A percentile compares a stretch with the other conserved stretches of the same genome.
phyloP scores from a whole-genome alignment of 2,797 vertebrate species.

The Gouania willdenowi region DNA sequence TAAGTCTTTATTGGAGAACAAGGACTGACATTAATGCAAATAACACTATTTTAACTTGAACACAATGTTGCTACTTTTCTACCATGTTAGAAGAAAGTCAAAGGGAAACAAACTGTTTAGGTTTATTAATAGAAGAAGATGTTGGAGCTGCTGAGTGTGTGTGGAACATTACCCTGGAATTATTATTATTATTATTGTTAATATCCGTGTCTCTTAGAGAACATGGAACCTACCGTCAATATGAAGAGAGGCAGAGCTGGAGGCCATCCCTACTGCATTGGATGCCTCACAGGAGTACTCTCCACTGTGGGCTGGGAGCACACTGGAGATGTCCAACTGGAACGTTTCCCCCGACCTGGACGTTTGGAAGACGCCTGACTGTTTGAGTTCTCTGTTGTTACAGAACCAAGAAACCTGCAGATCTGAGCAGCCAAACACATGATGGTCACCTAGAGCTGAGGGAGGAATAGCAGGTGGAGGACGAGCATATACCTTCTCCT shows the following conservation, averaged over 20 bases:
- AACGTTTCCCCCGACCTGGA: conserved; percentile 88
- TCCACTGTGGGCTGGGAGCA: conserved; percentile 81
- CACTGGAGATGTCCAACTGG: conserved; percentile 85
- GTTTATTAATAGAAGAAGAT: too few species aligned
- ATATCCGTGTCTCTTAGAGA: too few species aligned
- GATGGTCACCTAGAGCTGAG: not conserved
- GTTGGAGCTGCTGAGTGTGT: too few species aligned
- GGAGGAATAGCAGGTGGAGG: not conserved
- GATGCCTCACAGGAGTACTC: conserved; percentile 84
- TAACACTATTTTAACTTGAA: too few species aligned
- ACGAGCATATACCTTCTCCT: conserved; percentile 81
- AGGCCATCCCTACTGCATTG: conserved; percentile 86
- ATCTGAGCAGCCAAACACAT: conserved; percentile 40
- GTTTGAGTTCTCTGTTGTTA: conserved; percentile 85
- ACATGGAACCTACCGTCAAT: conserved; percentile 80
- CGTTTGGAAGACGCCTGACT: conserved; percentile 86
- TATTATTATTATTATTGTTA: too few species aligned
- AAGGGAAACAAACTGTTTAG: too few species aligned
- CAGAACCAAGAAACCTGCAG: conserved; percentile 85
- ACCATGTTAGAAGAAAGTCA: too few species aligned
- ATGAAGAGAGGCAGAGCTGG: conserved; percentile 81
- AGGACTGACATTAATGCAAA: too few species aligned
- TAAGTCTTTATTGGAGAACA: too few species aligned
- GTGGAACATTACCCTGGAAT: too few species aligned
- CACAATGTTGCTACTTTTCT: too few species aligned